Base-by-base conservation (phyloP, 2,888 invertebrate species). In the Drosophila longiperda region DNA sequence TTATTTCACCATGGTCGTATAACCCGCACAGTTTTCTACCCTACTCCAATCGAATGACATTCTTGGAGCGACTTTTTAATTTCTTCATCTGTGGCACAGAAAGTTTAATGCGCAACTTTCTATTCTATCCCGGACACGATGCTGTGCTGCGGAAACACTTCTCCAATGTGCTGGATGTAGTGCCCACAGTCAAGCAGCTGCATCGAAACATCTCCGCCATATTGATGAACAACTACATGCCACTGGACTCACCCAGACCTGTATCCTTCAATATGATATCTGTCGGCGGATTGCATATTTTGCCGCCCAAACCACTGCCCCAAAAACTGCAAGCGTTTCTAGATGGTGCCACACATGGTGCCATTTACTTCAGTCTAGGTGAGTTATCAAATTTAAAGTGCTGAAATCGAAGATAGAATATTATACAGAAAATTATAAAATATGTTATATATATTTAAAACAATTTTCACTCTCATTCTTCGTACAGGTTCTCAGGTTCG, bases 251-350 rank as follows among this genome's bases (percentile, higher is more conserved):
- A 1, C 85, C 93, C 0, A 88, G 92, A 42, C 93, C 94, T 0
- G 74, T 89, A 0, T 90, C 93, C 9, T 92, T 93, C 1, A 92
- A 92, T 1, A 83, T 94, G 38, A 85, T 94, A 9, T 93, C 94
- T 75, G 93, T 94, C 2, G 94, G 94, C 8, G 94, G 94, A 23
- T 79, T 94, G 15, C 94, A 94, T 65, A 92, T 94, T 26, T 86
- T 90, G 29, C 83, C 82, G 36, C 80, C 90, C 3, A 90, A 92
- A 23, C 71, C 80, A 1, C 61, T 91, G 57, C 81, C 89, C 53
- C 50, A 60, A 33, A 87, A 91, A 54, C 79, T 93, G 2, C 75
- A 93, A 66, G 60, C 82, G 38, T 93, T 92, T 71, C 58, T 93
- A 15, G 92, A 92, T 65, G 90, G 72, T 17, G 90, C 92, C 0